A percentile compares a stretch with the other conserved stretches of the same genome.
Conservation (phyloP, 2,797 vertebrate species). For the Catharus ustulatus region DNA sequence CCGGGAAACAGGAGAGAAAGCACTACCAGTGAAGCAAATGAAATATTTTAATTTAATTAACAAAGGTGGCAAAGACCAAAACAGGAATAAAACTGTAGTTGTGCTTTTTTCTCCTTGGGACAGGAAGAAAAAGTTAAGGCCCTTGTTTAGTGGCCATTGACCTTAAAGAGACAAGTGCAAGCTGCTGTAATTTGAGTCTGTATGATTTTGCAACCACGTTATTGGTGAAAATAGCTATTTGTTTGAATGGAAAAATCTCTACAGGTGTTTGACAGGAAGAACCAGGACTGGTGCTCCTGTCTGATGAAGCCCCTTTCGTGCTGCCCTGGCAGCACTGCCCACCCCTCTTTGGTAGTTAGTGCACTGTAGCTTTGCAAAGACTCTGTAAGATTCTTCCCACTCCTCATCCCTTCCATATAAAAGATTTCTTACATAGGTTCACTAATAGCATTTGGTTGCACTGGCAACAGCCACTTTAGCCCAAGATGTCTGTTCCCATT, state of each 20-base stretch:
- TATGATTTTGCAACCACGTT: not conserved
- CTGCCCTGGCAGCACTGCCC: not conserved
- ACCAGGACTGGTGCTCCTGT: not conserved
- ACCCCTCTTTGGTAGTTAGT: not conserved
- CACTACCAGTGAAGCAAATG: not conserved
- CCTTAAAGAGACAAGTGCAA: not conserved
- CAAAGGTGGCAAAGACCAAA: not conserved
- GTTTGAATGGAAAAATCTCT: not conserved
- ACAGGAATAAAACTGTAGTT: not conserved
- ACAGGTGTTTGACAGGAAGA: not conserved
- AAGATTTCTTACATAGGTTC: not conserved
- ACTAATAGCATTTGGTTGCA: not conserved
- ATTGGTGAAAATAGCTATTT: not conserved
- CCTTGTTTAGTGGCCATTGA: not conserved
- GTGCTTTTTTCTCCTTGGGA: not conserved
- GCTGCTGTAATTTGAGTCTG: not conserved
- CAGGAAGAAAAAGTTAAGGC: not conserved
- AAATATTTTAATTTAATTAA: not conserved
- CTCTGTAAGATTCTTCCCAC: not conserved
- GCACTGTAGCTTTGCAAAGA: rapidly evolving
- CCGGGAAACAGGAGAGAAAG: not conserved
- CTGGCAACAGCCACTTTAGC: not conserved
- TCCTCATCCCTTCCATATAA: not conserved
- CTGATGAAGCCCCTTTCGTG: not conserved
- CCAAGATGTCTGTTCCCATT: not conserved